Percentiles rank a stretch among this genome's conserved stretches.
phyloP scores from a whole-genome alignment of 2,113 vertebrate genomes.

The Aegithalos caudatus region DNA sequence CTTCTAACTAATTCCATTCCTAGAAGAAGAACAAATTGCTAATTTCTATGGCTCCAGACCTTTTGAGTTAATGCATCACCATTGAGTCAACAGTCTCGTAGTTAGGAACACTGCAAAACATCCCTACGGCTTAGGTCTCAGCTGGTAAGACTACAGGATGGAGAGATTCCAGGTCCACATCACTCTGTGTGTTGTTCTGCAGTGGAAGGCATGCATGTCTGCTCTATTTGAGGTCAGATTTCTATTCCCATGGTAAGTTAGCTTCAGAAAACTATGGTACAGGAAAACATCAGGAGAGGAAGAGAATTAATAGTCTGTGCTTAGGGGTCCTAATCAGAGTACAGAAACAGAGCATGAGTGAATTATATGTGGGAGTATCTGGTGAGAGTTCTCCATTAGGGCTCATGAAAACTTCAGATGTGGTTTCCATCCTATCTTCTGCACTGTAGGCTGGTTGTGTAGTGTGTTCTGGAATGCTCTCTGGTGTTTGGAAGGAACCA shows the following conservation, averaged over 20 bases:
- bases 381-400: neutral
- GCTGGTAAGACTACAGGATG: rapidly evolving
- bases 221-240: neutral
- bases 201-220: neutral
- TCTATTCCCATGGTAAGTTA: neutral
- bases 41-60: neutral
- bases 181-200: neutral
- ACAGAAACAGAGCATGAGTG: neutral
- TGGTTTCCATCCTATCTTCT: neutral
- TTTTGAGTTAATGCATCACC: neutral
- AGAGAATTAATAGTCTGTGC: neutral
- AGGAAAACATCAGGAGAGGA: neutral
- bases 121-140: neutral
- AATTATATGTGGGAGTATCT: neutral
- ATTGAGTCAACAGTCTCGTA: neutral
- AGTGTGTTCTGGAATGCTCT: neutral
- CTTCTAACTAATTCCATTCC: neutral
- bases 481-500: neutral
- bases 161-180: neutral
- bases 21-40: neutral
- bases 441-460: neutral
- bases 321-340: neutral
- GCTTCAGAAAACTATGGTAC: neutral
- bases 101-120: neutral
- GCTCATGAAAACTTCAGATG: neutral